These are phyloP conservation scores for Polypterus bichir DNA, from an alignment of 2,113 vertebrate species.

Conservation along the genomic window DNA sequence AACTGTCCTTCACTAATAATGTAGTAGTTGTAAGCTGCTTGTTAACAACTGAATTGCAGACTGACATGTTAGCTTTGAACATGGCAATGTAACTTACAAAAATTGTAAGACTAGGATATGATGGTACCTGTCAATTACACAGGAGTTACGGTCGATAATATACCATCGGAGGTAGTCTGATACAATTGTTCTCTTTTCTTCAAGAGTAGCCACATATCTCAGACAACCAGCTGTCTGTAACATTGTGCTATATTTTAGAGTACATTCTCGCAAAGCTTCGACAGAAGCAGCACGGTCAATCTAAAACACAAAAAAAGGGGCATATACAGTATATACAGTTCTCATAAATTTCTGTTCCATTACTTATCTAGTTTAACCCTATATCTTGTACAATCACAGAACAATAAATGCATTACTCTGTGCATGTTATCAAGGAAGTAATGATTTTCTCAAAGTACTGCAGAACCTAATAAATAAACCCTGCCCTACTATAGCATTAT, in stretches of 20 bases:
- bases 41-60: too few species aligned
- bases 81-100: too few species aligned
- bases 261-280: slow-evolving; percentile 11
- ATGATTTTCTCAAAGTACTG: too few species aligned
- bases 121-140: slow-evolving; percentile 15
- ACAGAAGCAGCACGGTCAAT: slow-evolving; percentile 16
- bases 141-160: slow-evolving; percentile 14
- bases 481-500: too few species aligned
- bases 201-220: slow-evolving; percentile 8
- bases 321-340: neutral
- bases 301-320: slow-evolving; percentile 11
- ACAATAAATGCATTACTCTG: too few species aligned
- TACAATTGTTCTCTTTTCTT: slow-evolving; percentile 11
- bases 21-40: too few species aligned
- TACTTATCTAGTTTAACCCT: neutral
- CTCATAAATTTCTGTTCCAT: neutral
- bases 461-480: too few species aligned
- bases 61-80: too few species aligned
- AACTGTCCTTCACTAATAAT: too few species aligned
- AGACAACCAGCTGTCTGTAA: slow-evolving; percentile 20
- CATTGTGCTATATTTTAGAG: slow-evolving; percentile 14
- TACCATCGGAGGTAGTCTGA: slow-evolving; percentile 15
- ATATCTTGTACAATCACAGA: neutral
- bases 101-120: neutral
- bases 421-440: too few species aligned